phyloP scores from a whole-genome alignment of 23 tunicate species.

The Diplosoma virens region DNA sequence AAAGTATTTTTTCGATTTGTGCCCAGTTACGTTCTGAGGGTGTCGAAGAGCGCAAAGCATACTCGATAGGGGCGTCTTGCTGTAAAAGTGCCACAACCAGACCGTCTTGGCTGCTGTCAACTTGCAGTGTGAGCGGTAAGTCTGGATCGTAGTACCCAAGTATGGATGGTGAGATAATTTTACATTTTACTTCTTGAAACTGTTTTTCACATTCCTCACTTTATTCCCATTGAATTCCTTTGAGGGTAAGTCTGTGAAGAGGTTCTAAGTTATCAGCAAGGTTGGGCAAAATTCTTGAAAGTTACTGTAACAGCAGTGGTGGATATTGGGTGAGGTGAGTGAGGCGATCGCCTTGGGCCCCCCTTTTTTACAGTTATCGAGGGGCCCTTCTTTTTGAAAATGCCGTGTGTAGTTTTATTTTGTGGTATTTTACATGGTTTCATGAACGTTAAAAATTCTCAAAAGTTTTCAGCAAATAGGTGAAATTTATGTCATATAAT shows the following conservation, averaged over 20 bases:
- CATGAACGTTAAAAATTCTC: too few relatives aligned
- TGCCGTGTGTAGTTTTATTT: too few relatives aligned
- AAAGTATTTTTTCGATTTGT: conserved; percentile 21
- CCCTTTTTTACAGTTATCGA: too few relatives aligned
- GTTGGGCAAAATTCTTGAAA: conserved; percentile 24
- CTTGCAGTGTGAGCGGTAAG: background rate
- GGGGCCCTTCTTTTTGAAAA: too few relatives aligned
- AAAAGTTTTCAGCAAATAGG: too few relatives aligned
- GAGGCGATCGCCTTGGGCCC: too few relatives aligned
- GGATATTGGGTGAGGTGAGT: too few relatives aligned
- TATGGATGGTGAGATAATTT: background rate
- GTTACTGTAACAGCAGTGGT: too few relatives aligned
- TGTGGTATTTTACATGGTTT: too few relatives aligned
- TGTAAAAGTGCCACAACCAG: conserved; percentile 24
- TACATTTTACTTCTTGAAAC: background rate
- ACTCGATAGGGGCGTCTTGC: conserved; percentile 27
- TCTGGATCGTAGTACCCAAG: background rate
- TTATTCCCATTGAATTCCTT: conserved; percentile 1
- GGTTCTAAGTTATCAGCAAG: conserved; percentile 14
- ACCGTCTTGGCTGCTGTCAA: conserved; percentile 21
- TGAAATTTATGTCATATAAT: too few relatives aligned
- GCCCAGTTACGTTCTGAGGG: conserved; percentile 24
- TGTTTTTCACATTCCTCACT: background rate
- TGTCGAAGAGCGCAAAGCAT: conserved; percentile 12
- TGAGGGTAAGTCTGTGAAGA: conserved; percentile 6